Evolutionary conservation across 1,140 invertebrate genomes (phyloP).

Genomic region (Mactra quadrangularis): DNA sequence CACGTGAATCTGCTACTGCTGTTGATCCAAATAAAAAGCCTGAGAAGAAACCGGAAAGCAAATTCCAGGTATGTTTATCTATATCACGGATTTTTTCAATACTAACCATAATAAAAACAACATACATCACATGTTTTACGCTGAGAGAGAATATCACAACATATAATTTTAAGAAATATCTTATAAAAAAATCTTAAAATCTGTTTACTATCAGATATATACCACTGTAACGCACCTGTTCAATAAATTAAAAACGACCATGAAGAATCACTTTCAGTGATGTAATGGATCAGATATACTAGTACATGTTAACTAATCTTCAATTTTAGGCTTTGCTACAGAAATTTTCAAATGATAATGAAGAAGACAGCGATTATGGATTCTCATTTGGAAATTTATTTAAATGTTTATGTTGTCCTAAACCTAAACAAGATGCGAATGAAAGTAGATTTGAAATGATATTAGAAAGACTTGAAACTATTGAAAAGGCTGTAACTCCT

Average conservation of each 20-base stretch:
- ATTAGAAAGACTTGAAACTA: conserved; percentile 70
- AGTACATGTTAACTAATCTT: no score
- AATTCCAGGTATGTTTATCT: conserved; percentile 43
- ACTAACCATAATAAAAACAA: no score
- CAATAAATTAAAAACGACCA: no score
- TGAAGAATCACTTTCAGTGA: no score
- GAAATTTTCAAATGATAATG: conserved; percentile 58
- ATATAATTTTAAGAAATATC: no score
- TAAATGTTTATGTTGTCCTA: conserved; percentile 77
- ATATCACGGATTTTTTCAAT: background rate
- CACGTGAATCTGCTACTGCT: conserved; percentile 86
- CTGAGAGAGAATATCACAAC: no score
- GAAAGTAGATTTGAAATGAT: conserved; percentile 69
- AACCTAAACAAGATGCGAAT: conserved; percentile 47
- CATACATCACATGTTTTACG: no score
- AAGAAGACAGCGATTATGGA: conserved; percentile 74
- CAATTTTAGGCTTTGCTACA: conserved; percentile 59
- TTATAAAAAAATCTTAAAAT: no score
- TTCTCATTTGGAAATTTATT: conserved; percentile 79
- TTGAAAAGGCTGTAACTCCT: conserved; percentile 59
- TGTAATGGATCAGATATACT: no score
- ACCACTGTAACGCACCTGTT: no score
- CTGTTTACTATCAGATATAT: no score
- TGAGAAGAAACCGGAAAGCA: conserved; percentile 53
- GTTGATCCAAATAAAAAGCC: conserved; percentile 50